A percentile compares a stretch with the other conserved stretches of the same genome.
phyloP scores from a whole-genome alignment of 2,113 vertebrate genomes.

The Cettia cetti region DNA sequence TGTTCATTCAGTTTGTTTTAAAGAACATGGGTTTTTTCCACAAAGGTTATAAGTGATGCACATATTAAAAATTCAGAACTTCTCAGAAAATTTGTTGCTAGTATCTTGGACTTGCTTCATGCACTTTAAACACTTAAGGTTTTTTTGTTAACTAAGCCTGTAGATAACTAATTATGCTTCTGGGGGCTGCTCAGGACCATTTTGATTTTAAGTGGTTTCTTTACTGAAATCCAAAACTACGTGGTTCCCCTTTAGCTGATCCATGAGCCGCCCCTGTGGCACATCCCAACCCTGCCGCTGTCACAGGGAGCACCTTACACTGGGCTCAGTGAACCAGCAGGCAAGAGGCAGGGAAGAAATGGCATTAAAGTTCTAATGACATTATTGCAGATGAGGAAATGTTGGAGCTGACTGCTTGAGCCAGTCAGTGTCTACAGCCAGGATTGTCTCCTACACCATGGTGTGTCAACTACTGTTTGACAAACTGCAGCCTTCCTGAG shows the following conservation, averaged over 20 bases:
- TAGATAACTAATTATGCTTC: not conserved
- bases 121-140: not conserved
- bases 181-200: not conserved
- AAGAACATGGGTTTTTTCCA: not conserved
- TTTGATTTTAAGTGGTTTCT: not conserved
- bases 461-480: not conserved
- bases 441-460: not conserved
- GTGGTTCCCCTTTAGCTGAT: accelerated
- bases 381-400: not conserved
- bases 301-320: accelerated
- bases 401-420: not conserved
- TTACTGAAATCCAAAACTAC: not conserved
- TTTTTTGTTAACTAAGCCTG: not conserved
- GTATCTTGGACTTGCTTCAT: not conserved
- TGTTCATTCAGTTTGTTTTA: not conserved
- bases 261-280: not conserved
- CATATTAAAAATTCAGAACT: not conserved
- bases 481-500: not conserved
- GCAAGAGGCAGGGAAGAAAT: not conserved
- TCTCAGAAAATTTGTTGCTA: not conserved
- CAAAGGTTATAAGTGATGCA: not conserved
- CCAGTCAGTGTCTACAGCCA: not conserved
- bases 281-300: not conserved
- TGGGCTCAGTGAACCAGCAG: not conserved
- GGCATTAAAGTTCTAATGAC: accelerated